Evolutionary conservation across 2,797 vertebrate species (phyloP).

Genomic region (Schizothorax lantsangensis): DNA sequence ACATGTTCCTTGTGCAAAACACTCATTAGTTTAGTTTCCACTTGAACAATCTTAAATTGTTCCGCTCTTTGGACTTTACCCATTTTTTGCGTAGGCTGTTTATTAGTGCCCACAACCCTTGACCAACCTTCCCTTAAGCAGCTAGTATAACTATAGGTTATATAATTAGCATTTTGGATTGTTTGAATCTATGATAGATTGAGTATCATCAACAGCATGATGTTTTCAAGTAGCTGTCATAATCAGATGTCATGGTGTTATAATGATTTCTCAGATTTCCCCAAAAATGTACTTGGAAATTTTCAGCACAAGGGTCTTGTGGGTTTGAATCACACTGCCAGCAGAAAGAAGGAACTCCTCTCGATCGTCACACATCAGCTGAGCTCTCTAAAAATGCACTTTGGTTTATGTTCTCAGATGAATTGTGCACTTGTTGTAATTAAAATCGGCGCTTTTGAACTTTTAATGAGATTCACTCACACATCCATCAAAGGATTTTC

Average conservation of each 20-base stretch:
- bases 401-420: background rate
- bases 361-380: conserved; percentile 6
- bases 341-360: conserved; percentile 41
- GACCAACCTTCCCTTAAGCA: background rate
- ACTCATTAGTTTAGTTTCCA: background rate
- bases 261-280: background rate
- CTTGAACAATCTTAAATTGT: background rate
- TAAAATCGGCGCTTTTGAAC: background rate
- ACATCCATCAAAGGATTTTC: background rate
- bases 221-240: background rate
- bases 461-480: background rate
- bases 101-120: background rate
- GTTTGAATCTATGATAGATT: background rate
- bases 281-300: background rate
- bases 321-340: conserved; percentile 50
- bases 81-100: background rate
- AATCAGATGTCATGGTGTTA: background rate
- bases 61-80: background rate
- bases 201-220: background rate
- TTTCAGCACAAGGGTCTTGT: conserved; percentile 28
- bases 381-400: conserved; percentile 34
- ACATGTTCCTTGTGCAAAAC: background rate
- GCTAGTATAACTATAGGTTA: background rate
- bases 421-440: background rate
- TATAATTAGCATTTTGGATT: background rate